Percentiles rank a stretch among this genome's conserved stretches.
These are phyloP conservation scores for Sthenelais limicola DNA, from an alignment of 2,888 invertebrate species.

Conservation along the genomic window DNA sequence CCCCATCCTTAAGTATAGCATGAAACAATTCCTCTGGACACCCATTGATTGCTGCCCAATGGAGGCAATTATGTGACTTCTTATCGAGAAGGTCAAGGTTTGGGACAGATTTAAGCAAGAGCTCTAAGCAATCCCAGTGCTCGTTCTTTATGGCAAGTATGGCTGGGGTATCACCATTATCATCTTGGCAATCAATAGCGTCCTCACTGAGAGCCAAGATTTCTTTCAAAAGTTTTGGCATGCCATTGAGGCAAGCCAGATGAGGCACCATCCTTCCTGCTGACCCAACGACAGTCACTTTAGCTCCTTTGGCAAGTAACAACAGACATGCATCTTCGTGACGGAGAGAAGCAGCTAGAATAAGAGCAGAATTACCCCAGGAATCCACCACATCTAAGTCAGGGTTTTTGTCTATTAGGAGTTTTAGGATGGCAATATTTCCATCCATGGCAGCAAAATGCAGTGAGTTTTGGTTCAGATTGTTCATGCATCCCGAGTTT, in stretches of 20 bases:
- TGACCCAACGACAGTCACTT: constrained; percentile 38
- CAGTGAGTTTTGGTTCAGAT: constrained; percentile 31
- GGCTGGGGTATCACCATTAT: constrained; percentile 27
- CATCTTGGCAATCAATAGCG: constrained; percentile 18
- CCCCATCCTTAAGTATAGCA: not conserved
- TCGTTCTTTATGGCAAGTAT: constrained; percentile 24
- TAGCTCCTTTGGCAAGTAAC: constrained; percentile 30
- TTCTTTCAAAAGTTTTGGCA: constrained; percentile 14
- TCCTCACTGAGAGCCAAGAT: constrained; percentile 3
- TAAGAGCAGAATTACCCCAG: constrained; percentile 36
- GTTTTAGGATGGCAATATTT: not conserved
- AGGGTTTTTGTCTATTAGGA: not conserved
- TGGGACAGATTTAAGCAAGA: constrained; percentile 1
- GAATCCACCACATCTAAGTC: constrained; percentile 29
- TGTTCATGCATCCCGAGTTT: not conserved
- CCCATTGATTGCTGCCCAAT: constrained; percentile 33
- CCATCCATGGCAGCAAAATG: constrained; percentile 35
- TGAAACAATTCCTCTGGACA: not conserved
- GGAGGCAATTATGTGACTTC: constrained; percentile 1
- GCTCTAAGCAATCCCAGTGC: constrained; percentile 26
- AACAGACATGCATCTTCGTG: constrained; percentile 10
- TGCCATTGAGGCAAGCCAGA: constrained; percentile 38
- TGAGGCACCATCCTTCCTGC: constrained; percentile 41
- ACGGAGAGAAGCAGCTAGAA: constrained; percentile 38
- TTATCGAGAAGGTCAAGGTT: not conserved